These are phyloP conservation scores for Tetramorium alpestre DNA, from an alignment of 1,140 invertebrate species.

Conservation along the genomic window DNA sequence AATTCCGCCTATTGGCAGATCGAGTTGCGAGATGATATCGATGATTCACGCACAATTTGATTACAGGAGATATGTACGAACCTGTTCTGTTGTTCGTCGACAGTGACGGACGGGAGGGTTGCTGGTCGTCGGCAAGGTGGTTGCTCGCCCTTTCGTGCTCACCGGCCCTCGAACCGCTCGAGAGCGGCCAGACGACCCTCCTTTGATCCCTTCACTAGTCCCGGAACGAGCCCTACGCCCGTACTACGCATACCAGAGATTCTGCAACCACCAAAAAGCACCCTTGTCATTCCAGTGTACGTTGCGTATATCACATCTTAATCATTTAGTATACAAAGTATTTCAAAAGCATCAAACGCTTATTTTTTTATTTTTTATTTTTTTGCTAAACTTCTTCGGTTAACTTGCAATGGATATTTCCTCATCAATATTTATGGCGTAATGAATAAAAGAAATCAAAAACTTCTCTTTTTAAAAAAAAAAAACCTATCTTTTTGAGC, in stretches of 20 bases:
- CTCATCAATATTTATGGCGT: not conserved
- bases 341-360: not conserved
- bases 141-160: slow-evolving; percentile 83
- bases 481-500: not conserved
- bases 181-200: slow-evolving; percentile 76
- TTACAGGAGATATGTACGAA: slow-evolving; percentile 57
- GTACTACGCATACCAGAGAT: slow-evolving; percentile 80
- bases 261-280: slow-evolving; percentile 70
- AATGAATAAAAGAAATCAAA: not conserved
- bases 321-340: not conserved
- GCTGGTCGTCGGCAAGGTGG: slow-evolving; percentile 82
- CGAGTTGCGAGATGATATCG: not conserved
- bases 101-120: slow-evolving; percentile 81
- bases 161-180: slow-evolving; percentile 81
- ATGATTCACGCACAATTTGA: not conserved
- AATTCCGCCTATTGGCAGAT: not conserved
- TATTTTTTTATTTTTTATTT: not conserved
- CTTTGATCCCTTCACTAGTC: slow-evolving; percentile 71
- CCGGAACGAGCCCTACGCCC: slow-evolving; percentile 68
- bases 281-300: not conserved
- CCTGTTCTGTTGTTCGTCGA: slow-evolving; percentile 85
- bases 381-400: not conserved
- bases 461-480: not conserved
- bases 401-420: not conserved
- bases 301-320: not conserved